Conservation (phyloP, 2,113 vertebrate genomes). For the Cariama cristata region DNA sequence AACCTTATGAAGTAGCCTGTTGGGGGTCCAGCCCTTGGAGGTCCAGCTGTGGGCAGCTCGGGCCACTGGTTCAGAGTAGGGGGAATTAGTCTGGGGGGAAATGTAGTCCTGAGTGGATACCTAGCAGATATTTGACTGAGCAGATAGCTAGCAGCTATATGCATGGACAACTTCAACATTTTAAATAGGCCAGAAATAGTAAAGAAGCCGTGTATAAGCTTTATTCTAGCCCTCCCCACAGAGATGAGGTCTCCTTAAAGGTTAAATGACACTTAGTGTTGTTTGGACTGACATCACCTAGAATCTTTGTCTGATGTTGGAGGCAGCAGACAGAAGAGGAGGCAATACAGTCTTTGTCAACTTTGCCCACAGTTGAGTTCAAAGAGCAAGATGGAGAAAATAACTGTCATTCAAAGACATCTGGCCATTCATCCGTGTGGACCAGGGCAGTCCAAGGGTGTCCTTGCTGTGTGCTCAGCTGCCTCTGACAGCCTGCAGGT, state of each 20-base stretch:
- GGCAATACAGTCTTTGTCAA: background rate
- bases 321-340: background rate
- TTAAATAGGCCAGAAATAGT: background rate
- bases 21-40: background rate
- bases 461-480: constrained; percentile 3
- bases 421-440: background rate
- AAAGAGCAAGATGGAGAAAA: background rate
- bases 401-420: background rate
- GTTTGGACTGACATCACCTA: background rate
- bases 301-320: background rate
- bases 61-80: background rate
- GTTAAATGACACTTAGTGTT: background rate
- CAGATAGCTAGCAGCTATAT: background rate
- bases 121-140: background rate
- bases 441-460: background rate
- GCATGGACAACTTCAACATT: background rate
- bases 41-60: background rate
- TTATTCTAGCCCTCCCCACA: background rate
- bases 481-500: background rate
- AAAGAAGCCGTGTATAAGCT: background rate
- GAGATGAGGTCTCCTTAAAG: background rate
- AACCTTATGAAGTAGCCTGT: background rate
- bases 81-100: background rate
- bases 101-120: background rate
- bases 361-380: background rate